phyloP scores from a whole-genome alignment of 2,113 vertebrate species.

The Nerophis ophidion region DNA sequence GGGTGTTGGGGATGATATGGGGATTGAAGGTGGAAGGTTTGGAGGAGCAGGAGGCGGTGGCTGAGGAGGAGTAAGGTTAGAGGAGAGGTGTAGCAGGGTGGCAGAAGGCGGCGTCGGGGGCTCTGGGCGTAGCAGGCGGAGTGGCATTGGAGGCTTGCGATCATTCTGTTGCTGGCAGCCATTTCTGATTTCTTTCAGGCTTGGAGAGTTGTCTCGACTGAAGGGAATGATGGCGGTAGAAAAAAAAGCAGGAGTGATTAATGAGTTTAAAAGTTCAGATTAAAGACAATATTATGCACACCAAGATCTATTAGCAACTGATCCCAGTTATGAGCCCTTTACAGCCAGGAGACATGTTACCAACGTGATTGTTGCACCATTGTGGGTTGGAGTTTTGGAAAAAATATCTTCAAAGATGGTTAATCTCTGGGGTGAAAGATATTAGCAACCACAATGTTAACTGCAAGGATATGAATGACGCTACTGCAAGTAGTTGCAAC shows the following conservation, averaged over 20 bases:
- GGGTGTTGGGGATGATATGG: conserved; percentile 34
- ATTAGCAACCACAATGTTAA: background rate
- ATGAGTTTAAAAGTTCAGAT: background rate
- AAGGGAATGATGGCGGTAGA: background rate
- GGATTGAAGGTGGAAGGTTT: conserved; percentile 58
- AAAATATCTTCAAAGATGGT: conserved; percentile 15
- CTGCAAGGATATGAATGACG: background rate
- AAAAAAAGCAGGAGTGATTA: background rate
- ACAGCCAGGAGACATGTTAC: conserved; percentile 14
- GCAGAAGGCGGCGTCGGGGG: conserved; percentile 75
- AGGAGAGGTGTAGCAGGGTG: conserved; percentile 42
- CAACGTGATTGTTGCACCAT: conserved; percentile 9
- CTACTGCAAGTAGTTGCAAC: conserved; percentile 8
- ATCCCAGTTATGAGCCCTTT: background rate
- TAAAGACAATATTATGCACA: background rate
- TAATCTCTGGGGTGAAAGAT: conserved; percentile 7
- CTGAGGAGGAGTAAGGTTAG: conserved; percentile 28
- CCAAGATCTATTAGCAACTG: background rate
- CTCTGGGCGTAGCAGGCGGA: conserved; percentile 88
- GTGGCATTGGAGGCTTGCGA: conserved; percentile 90
- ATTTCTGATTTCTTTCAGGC: conserved; percentile 96
- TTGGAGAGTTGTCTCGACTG: conserved; percentile 96
- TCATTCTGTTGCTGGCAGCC: conserved; percentile 96
- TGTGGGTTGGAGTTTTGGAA: conserved; percentile 22
- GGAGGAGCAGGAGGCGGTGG: conserved; percentile 36